Base-by-base conservation (phyloP, 2,797 vertebrate genomes). In the Brachyrhaphis roseni region DNA sequence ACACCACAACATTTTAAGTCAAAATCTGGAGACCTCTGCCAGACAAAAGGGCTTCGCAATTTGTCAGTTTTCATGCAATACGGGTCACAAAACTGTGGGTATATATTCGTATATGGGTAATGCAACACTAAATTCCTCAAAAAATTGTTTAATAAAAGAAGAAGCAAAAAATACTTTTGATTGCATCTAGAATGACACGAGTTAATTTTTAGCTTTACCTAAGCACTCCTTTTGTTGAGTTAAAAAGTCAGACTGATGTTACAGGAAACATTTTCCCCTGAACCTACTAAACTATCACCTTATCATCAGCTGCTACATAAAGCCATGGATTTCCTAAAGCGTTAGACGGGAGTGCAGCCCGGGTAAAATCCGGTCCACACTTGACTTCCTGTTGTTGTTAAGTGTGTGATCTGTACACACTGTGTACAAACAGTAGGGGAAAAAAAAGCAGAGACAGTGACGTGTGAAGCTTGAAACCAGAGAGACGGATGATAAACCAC, bases 401-500 rank as follows among this genome's bases (percentile, higher is more conserved):
- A 39, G 39, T 55, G 55, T 66, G 66, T 74, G 71, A 51, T 55
- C 41, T 59, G 43, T 49, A 72, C 59, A 70, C 53, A 41, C 70
- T 45, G 84, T 82, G 80, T 57, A 76, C 36, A 78, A 46, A 70
- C 11, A 47, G 57, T 68, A 62, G 70, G 55, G 26, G 64, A n/a
- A 34, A 70, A 34, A 68, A 68, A 70, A 28, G 15, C 31, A 4
- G 47, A 0, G 16, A 68, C 20, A 11, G 57, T 82, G 80, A 81
- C 36, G 73, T 78, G 51, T 66, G 76, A 75, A 71, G 75, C 68
- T 77, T 23, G 78, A 77, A 87, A 74, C 36, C 36, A 41, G 70
- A 51, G n/a, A 74, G 46, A 86, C 59, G 71, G 83, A 84, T 31
- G 75, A 85, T 73, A 73, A 84, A 74, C 43, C 23, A 8, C 1